Conservation (phyloP, 2,113 vertebrate genomes). For the Ammodytes marinus region DNA sequence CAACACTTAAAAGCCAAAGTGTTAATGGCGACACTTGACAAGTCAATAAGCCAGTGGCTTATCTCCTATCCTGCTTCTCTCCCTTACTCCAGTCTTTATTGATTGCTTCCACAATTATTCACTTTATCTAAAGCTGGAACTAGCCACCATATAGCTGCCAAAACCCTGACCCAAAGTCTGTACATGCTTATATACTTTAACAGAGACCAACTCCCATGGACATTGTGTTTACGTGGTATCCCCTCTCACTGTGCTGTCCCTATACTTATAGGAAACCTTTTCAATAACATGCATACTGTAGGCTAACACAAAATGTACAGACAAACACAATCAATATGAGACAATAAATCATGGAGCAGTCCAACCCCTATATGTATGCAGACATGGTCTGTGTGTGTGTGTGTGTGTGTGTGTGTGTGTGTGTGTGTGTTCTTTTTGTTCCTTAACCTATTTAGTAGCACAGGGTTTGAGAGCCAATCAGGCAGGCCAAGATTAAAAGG, state of each 20-base stretch:
- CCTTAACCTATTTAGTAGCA: background rate
- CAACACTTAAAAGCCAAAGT: slow-evolving; percentile 56
- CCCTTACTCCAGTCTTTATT: slow-evolving; percentile 70
- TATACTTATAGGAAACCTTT: background rate
- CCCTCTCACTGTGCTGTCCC: background rate
- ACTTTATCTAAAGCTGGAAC: slow-evolving; percentile 78
- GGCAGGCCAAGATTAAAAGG: background rate
- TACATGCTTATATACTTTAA: slow-evolving; percentile 13
- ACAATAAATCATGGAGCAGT: slow-evolving; percentile 1
- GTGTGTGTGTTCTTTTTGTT: too few species aligned
- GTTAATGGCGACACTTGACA: slow-evolving; percentile 80
- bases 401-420: background rate
- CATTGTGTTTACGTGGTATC: background rate
- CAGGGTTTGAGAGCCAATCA: background rate
- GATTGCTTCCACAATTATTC: slow-evolving; percentile 80
- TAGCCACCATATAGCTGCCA: slow-evolving; percentile 48
- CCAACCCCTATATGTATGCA: background rate
- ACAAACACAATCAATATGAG: background rate
- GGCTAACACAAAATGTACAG: background rate
- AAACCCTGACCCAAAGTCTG: slow-evolving; percentile 29
- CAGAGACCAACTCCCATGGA: background rate
- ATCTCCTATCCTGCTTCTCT: slow-evolving; percentile 63
- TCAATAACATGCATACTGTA: background rate
- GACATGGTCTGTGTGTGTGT: background rate
- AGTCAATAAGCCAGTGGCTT: slow-evolving; percentile 83